Base-by-base conservation (phyloP, 2,888 invertebrate genomes). In the Drosophila tripunctata region DNA sequence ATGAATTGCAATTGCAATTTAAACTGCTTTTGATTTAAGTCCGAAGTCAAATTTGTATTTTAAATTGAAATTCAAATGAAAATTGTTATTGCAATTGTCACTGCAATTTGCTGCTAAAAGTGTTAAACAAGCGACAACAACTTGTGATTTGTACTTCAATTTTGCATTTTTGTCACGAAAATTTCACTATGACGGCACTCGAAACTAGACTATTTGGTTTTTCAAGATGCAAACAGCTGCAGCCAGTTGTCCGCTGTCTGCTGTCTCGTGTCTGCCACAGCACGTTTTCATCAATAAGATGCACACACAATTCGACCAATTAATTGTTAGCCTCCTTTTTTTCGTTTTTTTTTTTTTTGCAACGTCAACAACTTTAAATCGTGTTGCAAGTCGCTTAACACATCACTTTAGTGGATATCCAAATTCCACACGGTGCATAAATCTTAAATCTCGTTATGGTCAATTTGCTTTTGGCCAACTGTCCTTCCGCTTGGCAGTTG, bases 1-100 rank as follows among this genome's bases (percentile, higher is more conserved):
- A 70, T 74, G 70, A 81, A 85, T 75, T 85, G 63, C 75, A 78
- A 68, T 79, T 69, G 66, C 70, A 83, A 66, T 76, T 68, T 17
- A 41, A 44, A 51, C 38, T 63, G 57, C 15, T 52, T 56, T 76
- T 43, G 41, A 57, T 45, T 57, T 61, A 48, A 54, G 61, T 41
- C 38, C 27, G 27, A 50, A 27, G 12, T 24, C 35, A 2, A 38
- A 17, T 31, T 69, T 68, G 56, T 63, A 73, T 64, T 75, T 45
- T 33, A 31, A 12, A 44, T 12, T 70, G n/a, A n/a, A n/a, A n/a
- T 81, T 55, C 68, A 73, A 69, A 68, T 72, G 76, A 57, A 74
- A 70, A 68, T 79, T 67, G 68, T 66, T 67, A 33, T 66, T 61
- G 27, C n/a, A 44, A 48, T 62, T 15, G 44, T 21, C 66, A 75